Evolutionary conservation across 2,888 invertebrate species (phyloP), one percentile per base, ranked within the genome.

Genomic region (Fragum sueziense): DNA sequence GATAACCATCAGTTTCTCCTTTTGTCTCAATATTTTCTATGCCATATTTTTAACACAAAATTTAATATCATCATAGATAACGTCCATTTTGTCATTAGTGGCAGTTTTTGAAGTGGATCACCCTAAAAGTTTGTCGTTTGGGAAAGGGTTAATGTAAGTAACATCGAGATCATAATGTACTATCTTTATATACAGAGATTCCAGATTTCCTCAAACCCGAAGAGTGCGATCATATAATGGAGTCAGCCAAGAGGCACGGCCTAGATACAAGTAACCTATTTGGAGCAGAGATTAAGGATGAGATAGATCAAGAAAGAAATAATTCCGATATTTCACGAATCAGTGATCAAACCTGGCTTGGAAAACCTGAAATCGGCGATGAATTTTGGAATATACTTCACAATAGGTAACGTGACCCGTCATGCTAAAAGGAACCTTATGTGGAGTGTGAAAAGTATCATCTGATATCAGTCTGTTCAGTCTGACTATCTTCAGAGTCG

Each of bases 271-370:
- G 83, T 57, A 59, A 77, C 3, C 34, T 80, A 29, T 80, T 80
- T 71, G 78, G 83, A 20, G 65, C 41, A 1, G 82, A 82, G 31
- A 62, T 79, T 11, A 27, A 59, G 17, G 62, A 74, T 11, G 75
- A 80, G n/a, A 33, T 68, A 0, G 52, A 51, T 1, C 47, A 77
- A 4, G 51, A 68, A 17, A 20, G 29, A 17, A 70, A 77, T 9
- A 34, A 31, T 22, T 69, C 74, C 6, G 81, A 81, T 9, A 69
- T 81, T 17, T 62, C 73, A 11, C 52, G 81, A n/a, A 62, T 75
- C 7, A 81, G 81, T 51, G 75, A 81, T 29, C 81, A 81, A 59
- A 81, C 81, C 11, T 78, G 77, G 81, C 72, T 78, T 1, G n/a
- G 47, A 1, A 65, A 72, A 51, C 2, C 27, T 7, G 27, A 70